Evolutionary conservation across 2,113 vertebrate genomes (phyloP).

Genomic region (Henicopernis longicauda): DNA sequence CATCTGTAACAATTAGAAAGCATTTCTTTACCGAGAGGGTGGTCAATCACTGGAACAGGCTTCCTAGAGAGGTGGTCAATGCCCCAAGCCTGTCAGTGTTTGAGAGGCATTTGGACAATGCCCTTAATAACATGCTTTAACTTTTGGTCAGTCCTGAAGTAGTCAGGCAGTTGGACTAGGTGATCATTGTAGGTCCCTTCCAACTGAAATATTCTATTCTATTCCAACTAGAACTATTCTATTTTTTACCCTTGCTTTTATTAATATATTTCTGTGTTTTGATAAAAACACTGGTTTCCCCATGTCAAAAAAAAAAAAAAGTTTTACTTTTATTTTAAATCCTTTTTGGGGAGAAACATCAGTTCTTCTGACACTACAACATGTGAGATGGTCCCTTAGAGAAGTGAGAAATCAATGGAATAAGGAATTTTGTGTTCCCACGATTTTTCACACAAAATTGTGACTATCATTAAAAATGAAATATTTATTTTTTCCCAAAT

Average conservation of each 20-base stretch:
- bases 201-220: neutral
- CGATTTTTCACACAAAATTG: neutral
- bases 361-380: neutral
- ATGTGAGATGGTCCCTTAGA: neutral
- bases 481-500: neutral
- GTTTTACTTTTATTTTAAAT: neutral
- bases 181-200: accelerated
- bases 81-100: neutral
- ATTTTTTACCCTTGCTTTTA: neutral
- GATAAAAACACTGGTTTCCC: neutral
- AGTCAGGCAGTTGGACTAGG: neutral
- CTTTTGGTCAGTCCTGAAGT: neutral
- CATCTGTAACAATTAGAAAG: neutral
- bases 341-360: neutral
- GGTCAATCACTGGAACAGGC: neutral
- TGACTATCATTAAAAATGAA: neutral
- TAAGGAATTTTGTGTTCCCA: neutral
- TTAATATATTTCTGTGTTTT: neutral
- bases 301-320: neutral
- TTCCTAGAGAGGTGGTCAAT: neutral
- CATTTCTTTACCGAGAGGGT: accelerated
- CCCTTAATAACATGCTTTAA: neutral
- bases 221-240: neutral
- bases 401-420: neutral
- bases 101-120: neutral